Evolutionary conservation across 1,140 invertebrate genomes (phyloP), one percentile per base, ranked within the genome.

Genomic region (Ptiloglossa arizonensis): DNA sequence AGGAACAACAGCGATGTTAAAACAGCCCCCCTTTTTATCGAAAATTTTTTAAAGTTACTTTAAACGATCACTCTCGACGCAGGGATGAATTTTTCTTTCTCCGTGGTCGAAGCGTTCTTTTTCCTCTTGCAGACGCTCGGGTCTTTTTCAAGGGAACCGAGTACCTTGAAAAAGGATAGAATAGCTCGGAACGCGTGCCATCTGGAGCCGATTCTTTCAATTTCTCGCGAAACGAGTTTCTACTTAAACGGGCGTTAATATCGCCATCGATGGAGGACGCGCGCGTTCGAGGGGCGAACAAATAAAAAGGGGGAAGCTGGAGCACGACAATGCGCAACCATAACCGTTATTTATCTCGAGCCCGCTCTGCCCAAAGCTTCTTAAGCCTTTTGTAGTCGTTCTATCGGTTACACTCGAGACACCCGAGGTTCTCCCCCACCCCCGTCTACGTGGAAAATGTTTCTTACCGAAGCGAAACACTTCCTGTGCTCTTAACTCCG

Each of bases 341-440:
- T 22, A 22, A 17, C 32, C 19, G 35, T 60, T 60, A 60, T 60
- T 60, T 35, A 35, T 60, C 32, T 13, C 19, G n/a, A 38, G 59
- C n/a, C 5, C 35, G n/a, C 35, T 62, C 59, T 11, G 1, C 41
- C 8, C n/a, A 41, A 62, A 62, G 59, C 35, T 38, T 41, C 59
- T 62, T 62, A 62, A 38, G 59, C 5, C 59, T 22, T 62, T 62
- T 62, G 59, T 62, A 41, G 35, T 62, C 32, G 59, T 11, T 41
- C 35, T 15, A 4, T 13, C 54, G 24, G 24, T 13, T 56, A 24
- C 54, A 56, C 54, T 27, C 24, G 27, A 56, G 24, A 13, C 32
- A 15, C 32, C 11, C 27, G 19, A n/a, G n/a, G n/a, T n/a, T n/a
- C n/a, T n/a, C n/a, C n/a, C n/a, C n/a, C n/a, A n/a, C n/a, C n/a